These are phyloP conservation scores for Corapipo altera DNA, from an alignment of 2,113 vertebrate species.

Conservation along the genomic window DNA sequence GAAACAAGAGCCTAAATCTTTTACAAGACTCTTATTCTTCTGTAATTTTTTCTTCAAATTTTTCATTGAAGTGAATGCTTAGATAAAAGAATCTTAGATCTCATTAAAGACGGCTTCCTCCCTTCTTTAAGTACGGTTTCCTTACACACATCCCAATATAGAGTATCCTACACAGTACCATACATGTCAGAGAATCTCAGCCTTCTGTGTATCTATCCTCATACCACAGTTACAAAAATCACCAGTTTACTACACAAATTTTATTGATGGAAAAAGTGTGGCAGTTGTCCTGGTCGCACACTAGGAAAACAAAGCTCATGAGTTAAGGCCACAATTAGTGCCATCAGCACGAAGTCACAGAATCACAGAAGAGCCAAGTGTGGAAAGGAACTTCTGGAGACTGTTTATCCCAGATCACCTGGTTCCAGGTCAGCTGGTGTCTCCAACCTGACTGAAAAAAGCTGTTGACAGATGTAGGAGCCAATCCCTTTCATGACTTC, in stretches of 20 bases:
- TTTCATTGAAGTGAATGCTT: neutral
- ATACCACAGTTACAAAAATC: neutral
- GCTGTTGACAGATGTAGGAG: neutral
- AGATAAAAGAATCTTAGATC: neutral
- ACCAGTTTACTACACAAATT: neutral
- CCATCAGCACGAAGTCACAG: neutral
- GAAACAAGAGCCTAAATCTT: neutral
- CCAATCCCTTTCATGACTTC: neutral
- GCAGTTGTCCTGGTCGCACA: fast-evolving
- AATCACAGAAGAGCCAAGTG: neutral
- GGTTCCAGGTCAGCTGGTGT: neutral
- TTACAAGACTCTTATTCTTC: neutral
- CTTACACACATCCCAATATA: neutral
- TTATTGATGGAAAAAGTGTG: neutral
- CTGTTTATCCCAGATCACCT: neutral
- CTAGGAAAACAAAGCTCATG: neutral
- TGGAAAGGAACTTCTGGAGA: neutral
- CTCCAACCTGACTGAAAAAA: neutral
- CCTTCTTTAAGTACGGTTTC: neutral
- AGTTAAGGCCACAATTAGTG: neutral
- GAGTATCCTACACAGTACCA: neutral
- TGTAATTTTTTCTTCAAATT: neutral
- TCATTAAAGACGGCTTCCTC: neutral
- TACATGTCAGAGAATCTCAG: neutral
- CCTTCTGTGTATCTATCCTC: neutral